Percentiles rank a stretch among this genome's conserved stretches.
Conservation (phyloP, 2,888 invertebrate genomes). For the Dryocosmus kuriphilus region DNA sequence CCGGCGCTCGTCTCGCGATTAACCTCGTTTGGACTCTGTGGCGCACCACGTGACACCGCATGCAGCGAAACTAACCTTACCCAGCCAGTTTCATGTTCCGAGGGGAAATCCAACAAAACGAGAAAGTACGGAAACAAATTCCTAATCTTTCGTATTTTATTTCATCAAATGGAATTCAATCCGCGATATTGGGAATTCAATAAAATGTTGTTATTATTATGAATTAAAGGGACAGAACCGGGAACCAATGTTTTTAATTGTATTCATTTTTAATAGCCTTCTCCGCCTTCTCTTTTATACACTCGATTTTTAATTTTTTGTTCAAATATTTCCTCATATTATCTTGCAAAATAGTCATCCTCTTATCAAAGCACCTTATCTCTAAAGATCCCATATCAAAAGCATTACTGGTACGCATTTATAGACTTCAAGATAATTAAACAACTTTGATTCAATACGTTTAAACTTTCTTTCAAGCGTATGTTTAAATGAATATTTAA, state of each 20-base stretch:
- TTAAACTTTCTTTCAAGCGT: background rate
- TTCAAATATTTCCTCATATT: conserved; percentile 1
- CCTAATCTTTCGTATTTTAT: background rate
- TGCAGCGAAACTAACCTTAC: conserved; percentile 68
- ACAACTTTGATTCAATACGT: background rate
- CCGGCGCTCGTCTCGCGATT: conserved; percentile 73
- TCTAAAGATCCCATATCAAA: background rate
- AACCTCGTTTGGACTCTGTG: conserved; percentile 75
- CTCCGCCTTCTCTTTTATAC: too few relatives aligned
- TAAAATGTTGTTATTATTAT: too few relatives aligned
- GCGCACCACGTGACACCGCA: conserved; percentile 72
- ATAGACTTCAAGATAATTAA: background rate
- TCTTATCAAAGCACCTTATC: conserved; percentile 15
- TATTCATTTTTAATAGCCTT: too few relatives aligned
- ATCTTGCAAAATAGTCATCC: conserved; percentile 7
- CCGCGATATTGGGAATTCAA: background rate
- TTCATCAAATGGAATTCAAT: background rate
- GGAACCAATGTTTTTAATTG: too few relatives aligned
- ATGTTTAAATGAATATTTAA: too few relatives aligned
- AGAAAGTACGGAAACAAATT: too few relatives aligned
- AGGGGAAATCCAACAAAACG: conserved; percentile 38
- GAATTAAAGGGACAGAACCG: too few relatives aligned
- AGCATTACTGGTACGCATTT: conserved; percentile 8
- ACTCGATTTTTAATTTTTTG: background rate
- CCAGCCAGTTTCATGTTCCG: conserved; percentile 38